Conservation (phyloP, 2,888 invertebrate species). For the Stenodera caucasica region DNA sequence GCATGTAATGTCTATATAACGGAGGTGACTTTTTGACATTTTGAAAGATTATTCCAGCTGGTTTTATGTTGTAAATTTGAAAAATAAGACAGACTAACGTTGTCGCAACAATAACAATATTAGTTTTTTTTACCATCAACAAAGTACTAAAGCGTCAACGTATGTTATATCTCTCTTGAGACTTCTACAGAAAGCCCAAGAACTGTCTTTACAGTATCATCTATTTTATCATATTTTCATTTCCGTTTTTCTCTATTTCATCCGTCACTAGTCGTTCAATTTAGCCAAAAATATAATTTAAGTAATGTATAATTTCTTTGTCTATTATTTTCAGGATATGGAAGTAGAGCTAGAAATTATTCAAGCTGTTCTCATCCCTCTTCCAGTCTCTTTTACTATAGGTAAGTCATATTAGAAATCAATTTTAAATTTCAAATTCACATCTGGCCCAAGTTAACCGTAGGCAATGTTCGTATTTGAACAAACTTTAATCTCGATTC, state of each 20-base stretch:
- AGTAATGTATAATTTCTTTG: not conserved
- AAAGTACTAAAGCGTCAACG: constrained; percentile 9
- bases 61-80: not conserved
- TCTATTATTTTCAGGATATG: not conserved
- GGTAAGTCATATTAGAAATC: not conserved
- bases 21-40: not conserved
- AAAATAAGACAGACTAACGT: not conserved
- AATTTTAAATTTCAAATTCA: constrained; percentile 9
- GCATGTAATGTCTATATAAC: too few species aligned
- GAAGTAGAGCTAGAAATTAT: not conserved
- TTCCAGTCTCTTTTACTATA: not conserved
- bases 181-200: not conserved
- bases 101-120: constrained; percentile 8
- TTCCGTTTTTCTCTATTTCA: not conserved
- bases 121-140: constrained; percentile 6
- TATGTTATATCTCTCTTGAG: constrained; percentile 6
- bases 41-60: not conserved
- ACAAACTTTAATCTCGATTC: constrained; percentile 22
- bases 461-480: constrained; percentile 16
- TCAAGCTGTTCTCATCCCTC: too few species aligned
- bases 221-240: constrained; percentile 4
- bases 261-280: not conserved
- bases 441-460: not conserved
- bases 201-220: not conserved
- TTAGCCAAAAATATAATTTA: not conserved